Base-by-base conservation (phyloP, 2,888 invertebrate genomes). In the Platycnemis pennipes region DNA sequence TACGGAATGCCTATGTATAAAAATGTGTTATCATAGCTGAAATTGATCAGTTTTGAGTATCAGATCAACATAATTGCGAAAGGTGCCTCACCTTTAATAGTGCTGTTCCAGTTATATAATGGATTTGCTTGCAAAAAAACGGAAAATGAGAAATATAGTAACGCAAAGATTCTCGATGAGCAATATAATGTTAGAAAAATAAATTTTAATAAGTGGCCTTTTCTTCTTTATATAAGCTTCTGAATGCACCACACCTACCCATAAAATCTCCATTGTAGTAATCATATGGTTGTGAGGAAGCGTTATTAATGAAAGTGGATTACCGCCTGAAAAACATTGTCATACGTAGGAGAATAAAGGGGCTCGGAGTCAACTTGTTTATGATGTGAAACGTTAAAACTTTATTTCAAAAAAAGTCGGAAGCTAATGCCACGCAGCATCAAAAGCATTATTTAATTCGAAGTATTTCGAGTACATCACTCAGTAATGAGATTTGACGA, bases 171-270 rank as follows among this genome's bases (percentile, higher is more conserved):
- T 91, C 63, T 91, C 91, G 44, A 91, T 91, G 91, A 91, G 91
- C 91, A 91, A 91, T 91, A 91, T 91, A 63, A 69, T 63, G 63
- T 91, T 91, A 91, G 91, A 63, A n/a, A n/a, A 37, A 63, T 91
- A 69, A 91, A 77, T 77, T 77, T 77, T 77, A 77, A 56, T 63
- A 69, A 91, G 91, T 91, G 91, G 56, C 91, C 91, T 91, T 91
- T 91, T 44, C 91, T 91, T 91, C 91, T 91, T 69, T 63, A 91
- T n/a, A n/a, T 91, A 91, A 63, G 91, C 91, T 91, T 91, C 26
- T 69, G 44, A 77, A 77, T 56, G 91, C 91, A 91, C 87, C 45
- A 87, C n/a, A 87, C n/a, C 19, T 46, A 26, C 44, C 87, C 37
- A 37, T 77, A 11, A 46, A 87, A 87, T 26, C 26, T n/a, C 87